Percentiles rank a stretch among this genome's conserved stretches.
Conservation (phyloP, 2,113 vertebrate species). For the Pygathrix nemaeus region DNA sequence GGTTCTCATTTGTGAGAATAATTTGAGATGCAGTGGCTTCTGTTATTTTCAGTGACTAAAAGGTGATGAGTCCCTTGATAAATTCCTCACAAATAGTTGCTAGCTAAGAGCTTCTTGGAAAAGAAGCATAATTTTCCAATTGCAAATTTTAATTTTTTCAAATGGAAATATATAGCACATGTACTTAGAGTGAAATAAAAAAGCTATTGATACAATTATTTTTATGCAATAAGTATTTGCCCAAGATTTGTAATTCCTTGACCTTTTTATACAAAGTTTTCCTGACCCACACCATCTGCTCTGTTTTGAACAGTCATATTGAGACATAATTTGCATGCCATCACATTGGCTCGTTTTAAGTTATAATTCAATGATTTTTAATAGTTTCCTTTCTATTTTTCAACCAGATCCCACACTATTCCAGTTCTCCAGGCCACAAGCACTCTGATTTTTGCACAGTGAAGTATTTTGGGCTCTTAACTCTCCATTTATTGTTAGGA, state of each 20-base stretch:
- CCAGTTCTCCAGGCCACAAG: rapidly evolving
- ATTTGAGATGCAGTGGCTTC: neutral
- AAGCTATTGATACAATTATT: neutral
- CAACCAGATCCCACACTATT: neutral
- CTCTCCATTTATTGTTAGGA: neutral
- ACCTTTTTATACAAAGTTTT: slow-evolving; percentile 4
- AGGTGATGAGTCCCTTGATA: neutral
- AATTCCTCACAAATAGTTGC: neutral
- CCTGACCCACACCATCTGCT: slow-evolving; percentile 42
- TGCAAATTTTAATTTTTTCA: neutral
- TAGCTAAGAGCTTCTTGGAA: neutral
- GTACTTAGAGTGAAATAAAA: neutral
- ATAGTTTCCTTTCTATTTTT: neutral
- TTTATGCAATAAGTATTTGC: neutral
- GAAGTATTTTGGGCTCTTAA: neutral
- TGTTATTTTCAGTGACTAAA: neutral
- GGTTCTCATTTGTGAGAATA: neutral
- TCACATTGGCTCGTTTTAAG: neutral
- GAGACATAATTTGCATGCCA: neutral
- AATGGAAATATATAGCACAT: neutral
- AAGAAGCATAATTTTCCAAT: neutral
- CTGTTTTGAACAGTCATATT: slow-evolving; percentile 5
- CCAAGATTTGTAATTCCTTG: slow-evolving; percentile 23
- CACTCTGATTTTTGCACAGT: neutral
- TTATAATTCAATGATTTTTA: neutral